These are phyloP conservation scores for Hyperoplus immaculatus DNA, from an alignment of 2,797 vertebrate genomes.

Conservation along the genomic window DNA sequence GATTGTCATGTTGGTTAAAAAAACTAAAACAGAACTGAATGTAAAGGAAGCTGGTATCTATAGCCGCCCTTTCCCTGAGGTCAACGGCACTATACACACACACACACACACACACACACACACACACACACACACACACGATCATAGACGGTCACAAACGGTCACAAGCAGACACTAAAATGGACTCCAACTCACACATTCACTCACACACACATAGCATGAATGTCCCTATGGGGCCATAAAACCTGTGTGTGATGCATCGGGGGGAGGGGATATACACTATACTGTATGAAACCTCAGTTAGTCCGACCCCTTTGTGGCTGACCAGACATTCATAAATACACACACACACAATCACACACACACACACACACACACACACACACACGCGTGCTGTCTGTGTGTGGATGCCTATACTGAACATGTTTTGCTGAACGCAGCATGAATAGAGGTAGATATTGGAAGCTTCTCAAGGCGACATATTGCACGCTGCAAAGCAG, in stretches of 20 bases:
- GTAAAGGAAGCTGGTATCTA: neutral
- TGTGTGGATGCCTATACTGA: neutral
- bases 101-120: constrained; percentile 1
- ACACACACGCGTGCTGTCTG: neutral
- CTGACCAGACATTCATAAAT: neutral
- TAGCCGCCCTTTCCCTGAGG: neutral
- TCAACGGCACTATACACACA: constrained; percentile 4
- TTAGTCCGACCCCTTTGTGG: constrained; percentile 38
- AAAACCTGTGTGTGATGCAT: constrained; percentile 47
- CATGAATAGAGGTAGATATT: neutral
- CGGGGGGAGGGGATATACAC: constrained; percentile 55
- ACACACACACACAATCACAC: constrained; percentile 10
- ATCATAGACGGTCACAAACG: too few species aligned
- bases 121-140: neutral
- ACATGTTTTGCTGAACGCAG: constrained; percentile 4
- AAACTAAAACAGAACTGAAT: neutral
- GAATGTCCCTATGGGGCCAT: constrained; percentile 63
- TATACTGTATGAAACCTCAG: constrained; percentile 51
- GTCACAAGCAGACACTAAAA: neutral
- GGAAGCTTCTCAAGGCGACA: neutral
- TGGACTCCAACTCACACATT: neutral
- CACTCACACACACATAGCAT: constrained; percentile 24
- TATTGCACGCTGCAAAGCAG: neutral
- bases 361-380: neutral
- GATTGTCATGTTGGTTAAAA: neutral